Evolutionary conservation across 1,140 invertebrate species (phyloP).

Genomic region (Bradysia coprophila): DNA sequence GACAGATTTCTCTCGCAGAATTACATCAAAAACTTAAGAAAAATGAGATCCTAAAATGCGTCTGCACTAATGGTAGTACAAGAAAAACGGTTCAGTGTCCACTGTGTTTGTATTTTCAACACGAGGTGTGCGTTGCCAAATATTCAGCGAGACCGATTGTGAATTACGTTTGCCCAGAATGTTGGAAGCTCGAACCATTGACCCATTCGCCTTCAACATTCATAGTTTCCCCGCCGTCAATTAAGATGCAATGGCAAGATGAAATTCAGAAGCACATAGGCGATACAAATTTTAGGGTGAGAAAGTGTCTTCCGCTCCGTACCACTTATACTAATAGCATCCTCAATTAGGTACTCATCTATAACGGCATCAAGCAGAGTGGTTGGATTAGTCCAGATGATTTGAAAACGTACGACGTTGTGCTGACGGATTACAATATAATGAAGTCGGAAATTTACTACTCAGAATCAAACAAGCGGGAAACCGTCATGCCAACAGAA

Average conservation of each 20-base stretch:
- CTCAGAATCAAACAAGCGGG: conserved; percentile 12
- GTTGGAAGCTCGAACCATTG: conserved; percentile 13
- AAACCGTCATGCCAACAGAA: conserved; percentile 11
- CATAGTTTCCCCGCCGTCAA: conserved; percentile 51
- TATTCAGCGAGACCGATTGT: not conserved
- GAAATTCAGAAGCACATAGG: conserved; percentile 49
- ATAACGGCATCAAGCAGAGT: conserved; percentile 29
- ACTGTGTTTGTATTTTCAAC: conserved; percentile 12
- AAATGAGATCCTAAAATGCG: conserved; percentile 8
- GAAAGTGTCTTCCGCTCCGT: too few species aligned
- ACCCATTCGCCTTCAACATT: conserved; percentile 42
- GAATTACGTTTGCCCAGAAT: conserved; percentile 15
- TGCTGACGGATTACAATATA: conserved; percentile 52
- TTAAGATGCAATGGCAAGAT: conserved; percentile 52
- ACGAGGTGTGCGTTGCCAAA: conserved; percentile 9
- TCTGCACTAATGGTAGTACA: conserved; percentile 5
- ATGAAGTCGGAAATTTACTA: conserved; percentile 38
- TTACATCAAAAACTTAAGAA: conserved; percentile 1
- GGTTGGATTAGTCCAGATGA: conserved; percentile 44
- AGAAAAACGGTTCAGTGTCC: conserved; percentile 7
- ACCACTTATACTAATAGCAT: not conserved
- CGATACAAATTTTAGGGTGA: conserved; percentile 24
- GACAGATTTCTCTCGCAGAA: not conserved
- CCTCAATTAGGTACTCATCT: conserved; percentile 28
- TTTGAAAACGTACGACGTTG: conserved; percentile 48